These are phyloP conservation scores for Pempheris klunzingeri DNA, from an alignment of 2,797 vertebrate species.

Conservation along the genomic window DNA sequence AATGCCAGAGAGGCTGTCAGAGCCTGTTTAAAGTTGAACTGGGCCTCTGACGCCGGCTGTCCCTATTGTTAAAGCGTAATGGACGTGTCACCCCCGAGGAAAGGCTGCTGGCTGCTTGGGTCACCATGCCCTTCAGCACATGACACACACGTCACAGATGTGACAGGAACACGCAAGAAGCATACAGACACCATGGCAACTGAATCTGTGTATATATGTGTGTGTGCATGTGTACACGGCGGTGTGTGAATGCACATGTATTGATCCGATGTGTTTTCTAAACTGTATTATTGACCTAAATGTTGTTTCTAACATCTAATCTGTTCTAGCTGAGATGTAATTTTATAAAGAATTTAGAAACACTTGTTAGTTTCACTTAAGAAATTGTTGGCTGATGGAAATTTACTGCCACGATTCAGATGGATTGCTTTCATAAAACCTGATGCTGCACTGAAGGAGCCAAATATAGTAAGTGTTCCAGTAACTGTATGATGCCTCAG, in stretches of 20 bases:
- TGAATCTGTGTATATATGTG: conserved; percentile 25
- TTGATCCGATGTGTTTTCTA: conserved; percentile 70
- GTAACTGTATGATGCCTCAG: conserved; percentile 73
- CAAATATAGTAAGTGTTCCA: conserved; percentile 82
- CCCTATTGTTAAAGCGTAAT: conserved; percentile 75
- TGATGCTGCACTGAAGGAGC: conserved; percentile 74
- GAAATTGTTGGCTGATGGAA: conserved; percentile 74
- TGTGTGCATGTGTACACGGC: conserved; percentile 20
- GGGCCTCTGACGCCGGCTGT: conserved; percentile 54
- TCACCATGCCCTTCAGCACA: conserved; percentile 76
- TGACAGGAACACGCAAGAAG: conserved; percentile 78
- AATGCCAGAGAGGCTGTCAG: conserved; percentile 53
- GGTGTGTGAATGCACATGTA: conserved; percentile 53
- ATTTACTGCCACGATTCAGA: conserved; percentile 74
- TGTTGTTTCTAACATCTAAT: conserved; percentile 77
- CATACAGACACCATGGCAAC: conserved; percentile 71
- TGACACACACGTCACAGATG: conserved; percentile 58
- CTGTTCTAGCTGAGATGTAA: conserved; percentile 69
- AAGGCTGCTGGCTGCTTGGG: conserved; percentile 69
- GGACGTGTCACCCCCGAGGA: conserved; percentile 74
- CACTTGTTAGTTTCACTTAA: conserved; percentile 79
- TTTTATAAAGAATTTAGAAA: conserved; percentile 79
- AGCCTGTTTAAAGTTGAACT: conserved; percentile 53
- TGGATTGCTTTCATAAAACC: conserved; percentile 79
- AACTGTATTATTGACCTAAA: conserved; percentile 78